phyloP scores from a whole-genome alignment of 2,797 vertebrate species.

The Karalla daura region DNA sequence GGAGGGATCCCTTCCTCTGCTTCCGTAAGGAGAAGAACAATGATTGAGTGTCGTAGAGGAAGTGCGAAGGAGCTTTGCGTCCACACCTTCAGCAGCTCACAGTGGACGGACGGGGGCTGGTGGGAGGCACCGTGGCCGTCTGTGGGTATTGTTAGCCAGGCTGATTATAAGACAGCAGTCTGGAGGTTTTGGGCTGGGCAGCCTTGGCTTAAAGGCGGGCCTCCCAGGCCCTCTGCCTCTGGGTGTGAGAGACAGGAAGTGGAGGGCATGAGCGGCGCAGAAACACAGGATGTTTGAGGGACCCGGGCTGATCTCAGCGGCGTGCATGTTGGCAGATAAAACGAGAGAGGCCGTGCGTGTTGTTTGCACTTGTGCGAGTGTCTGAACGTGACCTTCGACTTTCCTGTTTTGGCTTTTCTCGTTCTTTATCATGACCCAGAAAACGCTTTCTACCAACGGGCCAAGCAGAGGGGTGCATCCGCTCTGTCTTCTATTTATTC shows the following conservation, averaged over 20 bases:
- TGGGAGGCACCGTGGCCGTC: conserved; percentile 28
- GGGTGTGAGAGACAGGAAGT: conserved; percentile 71
- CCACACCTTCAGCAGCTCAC: conserved; percentile 45
- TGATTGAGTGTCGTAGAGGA: conserved; percentile 64
- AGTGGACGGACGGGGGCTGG: neutral
- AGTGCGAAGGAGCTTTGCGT: conserved; percentile 40
- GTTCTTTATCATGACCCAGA: conserved; percentile 51
- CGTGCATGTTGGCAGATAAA: conserved; percentile 16
- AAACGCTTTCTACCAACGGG: conserved; percentile 7
- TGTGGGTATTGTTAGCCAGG: conserved; percentile 58
- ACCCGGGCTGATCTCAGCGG: conserved; percentile 53
- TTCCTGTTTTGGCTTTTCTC: conserved; percentile 57
- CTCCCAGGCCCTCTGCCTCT: conserved; percentile 31
- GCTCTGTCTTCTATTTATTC: conserved; percentile 43
- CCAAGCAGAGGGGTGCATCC: conserved; percentile 11
- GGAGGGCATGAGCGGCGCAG: conserved; percentile 35
- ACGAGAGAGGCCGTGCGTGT: neutral
- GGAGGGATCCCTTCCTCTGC: conserved; percentile 73
- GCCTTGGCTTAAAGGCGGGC: conserved; percentile 51
- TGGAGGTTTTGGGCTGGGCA: conserved; percentile 43
- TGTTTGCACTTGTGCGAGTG: conserved; percentile 9
- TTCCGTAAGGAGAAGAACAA: conserved; percentile 65
- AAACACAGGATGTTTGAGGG: conserved; percentile 70
- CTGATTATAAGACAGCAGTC: conserved; percentile 53
- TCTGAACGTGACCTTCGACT: conserved; percentile 45